Base-by-base conservation (phyloP, 2,797 vertebrate species). In the Nyctibius grandis region DNA sequence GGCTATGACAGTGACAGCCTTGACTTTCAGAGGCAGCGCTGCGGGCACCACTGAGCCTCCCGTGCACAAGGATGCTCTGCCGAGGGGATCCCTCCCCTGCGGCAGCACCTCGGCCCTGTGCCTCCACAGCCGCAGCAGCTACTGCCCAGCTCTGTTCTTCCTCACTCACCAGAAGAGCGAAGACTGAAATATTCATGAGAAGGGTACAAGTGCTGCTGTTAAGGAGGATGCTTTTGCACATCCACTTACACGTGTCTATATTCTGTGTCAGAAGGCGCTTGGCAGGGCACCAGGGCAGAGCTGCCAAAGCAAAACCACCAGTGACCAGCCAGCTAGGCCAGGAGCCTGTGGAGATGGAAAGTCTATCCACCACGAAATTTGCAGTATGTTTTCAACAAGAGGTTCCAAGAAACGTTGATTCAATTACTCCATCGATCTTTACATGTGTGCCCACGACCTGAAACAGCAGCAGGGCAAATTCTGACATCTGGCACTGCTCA, bases 51-150 rank as follows among this genome's bases (percentile, higher is more conserved):
- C 54, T 5, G 31, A 47, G 17, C 60, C 44, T 56, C n/a, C 74
- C 11, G 15, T 0, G 1, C 36, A 8, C 47, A 28, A 15, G 53
- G 59, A 44, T 47, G 72, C 8, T 69, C 63, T 89, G 47, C 25
- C 1, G 2, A 40, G 18, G 23, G 54, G 17, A 60, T 16, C 45
- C 20, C 40, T 74, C 6, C 40, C 53, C n/a, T 23, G 28, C 0
- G 0, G 20, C 53, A 57, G 6, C 31, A 12, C 59, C 59, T 28
- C 5, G 0, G 14, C 23, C 42, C 51, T 3, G 0, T 2, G 4
- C 36, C 65, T 54, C n/a, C 25, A n/a, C n/a, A n/a, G 28, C 42
- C 60, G 33, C 63, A 17, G 2, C 51, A 50, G 61, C 60, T 59
- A 3, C 9, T 12, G 29, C 68, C 34, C 40, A 38, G 25, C 29